Percentiles rank a stretch among this genome's conserved stretches.
phyloP scores from a whole-genome alignment of 2,888 invertebrate species.

The Conomelus anceps region DNA sequence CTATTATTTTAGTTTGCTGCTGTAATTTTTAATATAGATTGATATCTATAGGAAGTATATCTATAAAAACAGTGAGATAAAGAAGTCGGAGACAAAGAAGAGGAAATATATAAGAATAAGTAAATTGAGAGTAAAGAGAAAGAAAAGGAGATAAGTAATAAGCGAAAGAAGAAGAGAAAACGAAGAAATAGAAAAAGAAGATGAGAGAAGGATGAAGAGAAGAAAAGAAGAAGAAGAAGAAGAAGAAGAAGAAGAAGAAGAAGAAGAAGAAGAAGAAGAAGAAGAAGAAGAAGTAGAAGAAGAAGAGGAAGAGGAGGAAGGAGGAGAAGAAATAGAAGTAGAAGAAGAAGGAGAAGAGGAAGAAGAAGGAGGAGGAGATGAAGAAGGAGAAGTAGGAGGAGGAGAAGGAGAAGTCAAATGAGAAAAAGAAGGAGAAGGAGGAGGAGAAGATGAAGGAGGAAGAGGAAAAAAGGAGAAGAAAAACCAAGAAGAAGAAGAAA shows the following conservation, averaged over 20 bases:
- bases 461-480: neutral
- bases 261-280: constrained; percentile 10
- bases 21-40: no score
- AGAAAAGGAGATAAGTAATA: no score
- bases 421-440: neutral
- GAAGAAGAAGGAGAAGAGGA: constrained; percentile 18
- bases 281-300: constrained; percentile 1
- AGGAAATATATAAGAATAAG: no score
- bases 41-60: no score
- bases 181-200: no score
- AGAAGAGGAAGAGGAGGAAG: neutral
- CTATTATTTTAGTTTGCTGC: no score
- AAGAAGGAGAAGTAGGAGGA: neutral
- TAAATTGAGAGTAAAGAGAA: no score
- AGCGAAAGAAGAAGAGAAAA: neutral
- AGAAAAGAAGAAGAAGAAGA: neutral
- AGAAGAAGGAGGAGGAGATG: neutral
- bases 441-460: neutral
- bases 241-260: constrained; percentile 8
- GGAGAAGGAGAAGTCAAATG: neutral
- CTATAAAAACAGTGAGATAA: no score
- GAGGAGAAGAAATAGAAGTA: neutral
- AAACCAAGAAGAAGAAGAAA: neutral
- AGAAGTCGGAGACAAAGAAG: no score
- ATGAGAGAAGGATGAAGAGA: neutral